Percentiles rank a stretch among this genome's conserved stretches.
Evolutionary conservation across 2,888 invertebrate species (phyloP).

Genomic region (Phorcus lineatus): DNA sequence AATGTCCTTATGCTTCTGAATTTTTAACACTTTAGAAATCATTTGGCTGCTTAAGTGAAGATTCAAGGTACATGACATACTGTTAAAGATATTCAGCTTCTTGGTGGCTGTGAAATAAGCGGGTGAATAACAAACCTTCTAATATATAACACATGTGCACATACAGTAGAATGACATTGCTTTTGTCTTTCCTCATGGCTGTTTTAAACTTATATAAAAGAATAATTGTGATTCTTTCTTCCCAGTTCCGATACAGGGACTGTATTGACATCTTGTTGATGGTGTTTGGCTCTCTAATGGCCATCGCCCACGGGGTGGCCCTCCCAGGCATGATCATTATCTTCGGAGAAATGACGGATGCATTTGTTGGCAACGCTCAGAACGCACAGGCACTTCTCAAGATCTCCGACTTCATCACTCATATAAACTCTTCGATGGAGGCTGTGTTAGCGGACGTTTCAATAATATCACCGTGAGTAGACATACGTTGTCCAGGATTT

Average conservation of each 20-base stretch:
- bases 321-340: conserved; percentile 74
- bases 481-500: too few relatives aligned
- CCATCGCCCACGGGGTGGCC: conserved; percentile 65
- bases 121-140: too few relatives aligned
- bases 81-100: too few relatives aligned
- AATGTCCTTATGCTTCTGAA: too few relatives aligned
- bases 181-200: too few relatives aligned
- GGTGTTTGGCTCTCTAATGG: conserved; percentile 65
- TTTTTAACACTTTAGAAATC: too few relatives aligned
- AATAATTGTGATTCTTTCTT: conserved; percentile 25
- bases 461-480: conserved; percentile 35
- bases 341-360: conserved; percentile 73
- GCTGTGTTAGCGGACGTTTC: conserved; percentile 27
- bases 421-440: conserved; percentile 26
- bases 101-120: too few relatives aligned
- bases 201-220: too few relatives aligned
- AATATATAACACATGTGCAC: too few relatives aligned
- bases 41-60: too few relatives aligned
- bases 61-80: too few relatives aligned
- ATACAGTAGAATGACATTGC: too few relatives aligned
- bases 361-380: conserved; percentile 61
- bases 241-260: conserved; percentile 72
- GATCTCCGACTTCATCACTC: conserved; percentile 30
- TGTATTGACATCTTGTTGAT: conserved; percentile 66
- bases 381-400: neutral